These are phyloP conservation scores for Herminia tarsipennalis DNA, from an alignment of 2,888 invertebrate genomes.

Conservation along the genomic window DNA sequence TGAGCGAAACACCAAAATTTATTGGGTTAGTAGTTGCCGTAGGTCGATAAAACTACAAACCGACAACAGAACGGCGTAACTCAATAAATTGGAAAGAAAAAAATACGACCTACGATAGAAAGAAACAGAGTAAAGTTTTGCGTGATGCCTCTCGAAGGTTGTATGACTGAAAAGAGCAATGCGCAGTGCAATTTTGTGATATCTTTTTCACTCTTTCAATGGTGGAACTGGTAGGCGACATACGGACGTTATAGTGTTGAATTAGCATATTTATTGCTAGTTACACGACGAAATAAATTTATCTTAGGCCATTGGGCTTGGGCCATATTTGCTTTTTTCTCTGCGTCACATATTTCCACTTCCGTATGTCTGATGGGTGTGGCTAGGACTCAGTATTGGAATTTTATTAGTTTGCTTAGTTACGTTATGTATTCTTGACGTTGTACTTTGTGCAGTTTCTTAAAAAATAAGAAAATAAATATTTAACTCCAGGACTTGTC, in stretches of 20 bases:
- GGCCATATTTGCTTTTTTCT: conserved; percentile 64
- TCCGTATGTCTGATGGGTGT: conserved; percentile 55
- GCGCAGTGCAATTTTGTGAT: conserved; percentile 85
- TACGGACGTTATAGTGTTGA: conserved; percentile 83
- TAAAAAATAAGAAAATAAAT: not conserved
- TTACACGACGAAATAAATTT: conserved; percentile 81
- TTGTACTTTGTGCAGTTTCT: too few species aligned
- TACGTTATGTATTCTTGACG: not conserved
- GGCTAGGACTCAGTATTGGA: conserved; percentile 22
- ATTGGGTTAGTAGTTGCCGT: conserved; percentile 85
- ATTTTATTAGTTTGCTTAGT: not conserved
- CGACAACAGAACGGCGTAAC: conserved; percentile 72
- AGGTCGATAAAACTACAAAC: conserved; percentile 82
- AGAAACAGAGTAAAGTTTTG: conserved; percentile 74
- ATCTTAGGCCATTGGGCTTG: conserved; percentile 74
- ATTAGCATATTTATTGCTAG: conserved; percentile 85
- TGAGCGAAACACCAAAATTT: conserved; percentile 85
- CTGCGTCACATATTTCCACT: conserved; percentile 57
- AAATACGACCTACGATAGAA: conserved; percentile 72
- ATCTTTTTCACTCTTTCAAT: conserved; percentile 84
- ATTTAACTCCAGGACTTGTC: too few species aligned
- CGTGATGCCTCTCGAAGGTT: conserved; percentile 64
- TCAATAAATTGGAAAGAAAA: conserved; percentile 66
- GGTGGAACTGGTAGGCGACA: conserved; percentile 77
- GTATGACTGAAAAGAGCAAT: conserved; percentile 82